These are phyloP conservation scores for Heliconius aoede DNA, from an alignment of 2,888 invertebrate genomes.

Conservation along the genomic window DNA sequence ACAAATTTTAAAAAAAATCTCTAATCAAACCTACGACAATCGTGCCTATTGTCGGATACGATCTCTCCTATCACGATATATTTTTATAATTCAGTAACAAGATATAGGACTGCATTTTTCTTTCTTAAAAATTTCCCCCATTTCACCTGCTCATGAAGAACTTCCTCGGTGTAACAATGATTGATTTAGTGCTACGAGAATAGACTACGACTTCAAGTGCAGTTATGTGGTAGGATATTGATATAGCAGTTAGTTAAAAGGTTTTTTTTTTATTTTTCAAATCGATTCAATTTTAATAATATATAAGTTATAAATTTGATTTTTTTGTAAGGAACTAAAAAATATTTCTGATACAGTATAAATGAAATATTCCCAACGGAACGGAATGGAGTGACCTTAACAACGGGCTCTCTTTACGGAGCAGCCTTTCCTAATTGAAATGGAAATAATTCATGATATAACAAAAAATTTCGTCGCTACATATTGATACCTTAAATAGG, in stretches of 20 bases:
- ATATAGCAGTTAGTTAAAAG: conserved; percentile 29
- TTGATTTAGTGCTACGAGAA: conserved; percentile 41
- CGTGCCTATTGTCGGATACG: too few relatives aligned
- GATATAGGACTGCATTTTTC: neutral
- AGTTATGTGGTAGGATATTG: conserved; percentile 32
- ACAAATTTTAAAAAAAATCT: too few relatives aligned
- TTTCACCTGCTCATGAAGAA: conserved; percentile 46
- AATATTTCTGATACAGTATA: too few relatives aligned
- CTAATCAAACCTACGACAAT: too few relatives aligned
- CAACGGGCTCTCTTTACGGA: too few relatives aligned
- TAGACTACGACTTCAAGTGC: conserved; percentile 35
- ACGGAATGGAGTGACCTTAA: too few relatives aligned
- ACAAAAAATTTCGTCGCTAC: too few relatives aligned
- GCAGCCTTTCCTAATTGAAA: too few relatives aligned
- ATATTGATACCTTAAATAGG: too few relatives aligned
- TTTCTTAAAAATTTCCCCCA: conserved; percentile 38
- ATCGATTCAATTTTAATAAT: neutral
- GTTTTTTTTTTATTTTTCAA: conserved; percentile 3
- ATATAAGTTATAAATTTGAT: neutral
- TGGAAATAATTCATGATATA: too few relatives aligned
- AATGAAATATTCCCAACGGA: too few relatives aligned
- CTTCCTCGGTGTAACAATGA: conserved; percentile 42
- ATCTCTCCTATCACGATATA: neutral
- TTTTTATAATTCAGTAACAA: neutral
- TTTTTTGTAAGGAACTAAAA: too few relatives aligned